Percentiles rank a stretch among this genome's conserved stretches.
phyloP scores from a whole-genome alignment of 2,797 vertebrate species.

The Sciaenops ocellatus region DNA sequence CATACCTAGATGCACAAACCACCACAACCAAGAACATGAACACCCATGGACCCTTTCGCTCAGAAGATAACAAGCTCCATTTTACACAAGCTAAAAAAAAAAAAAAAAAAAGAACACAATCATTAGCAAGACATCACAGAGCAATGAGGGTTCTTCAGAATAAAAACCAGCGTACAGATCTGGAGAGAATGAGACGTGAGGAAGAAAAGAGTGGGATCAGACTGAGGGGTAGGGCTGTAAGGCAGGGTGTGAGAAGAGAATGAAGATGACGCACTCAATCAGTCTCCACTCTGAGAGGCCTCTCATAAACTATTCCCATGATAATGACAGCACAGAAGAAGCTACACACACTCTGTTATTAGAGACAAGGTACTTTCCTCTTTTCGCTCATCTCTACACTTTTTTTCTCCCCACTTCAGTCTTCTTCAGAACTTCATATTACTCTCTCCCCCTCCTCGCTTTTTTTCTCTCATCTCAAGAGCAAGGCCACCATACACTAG shows the following conservation, averaged over 20 bases:
- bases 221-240: conserved; percentile 14
- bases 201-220: conserved; percentile 39
- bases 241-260: conserved; percentile 36
- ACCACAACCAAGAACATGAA: neutral
- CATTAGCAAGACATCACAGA: conserved; percentile 49
- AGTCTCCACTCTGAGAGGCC: conserved; percentile 53
- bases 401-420: conserved; percentile 34
- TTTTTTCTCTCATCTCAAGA: conserved; percentile 15
- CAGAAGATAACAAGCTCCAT: conserved; percentile 13
- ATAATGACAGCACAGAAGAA: conserved; percentile 53
- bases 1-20: neutral
- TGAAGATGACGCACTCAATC: conserved; percentile 63
- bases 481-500: conserved; percentile 23
- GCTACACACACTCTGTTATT: conserved; percentile 51
- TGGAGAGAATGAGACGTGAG: conserved; percentile 18
- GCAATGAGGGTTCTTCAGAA: conserved; percentile 21
- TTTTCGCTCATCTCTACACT: conserved; percentile 28
- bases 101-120: conserved; percentile 28
- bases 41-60: neutral
- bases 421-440: conserved; percentile 36
- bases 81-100: conserved; percentile 12
- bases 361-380: conserved; percentile 43
- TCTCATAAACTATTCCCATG: conserved; percentile 55
- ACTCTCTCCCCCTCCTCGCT: neutral
- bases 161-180: conserved; percentile 23